phyloP scores from a whole-genome alignment of 2,113 vertebrate genomes.

The Orientallactaga bullata region DNA sequence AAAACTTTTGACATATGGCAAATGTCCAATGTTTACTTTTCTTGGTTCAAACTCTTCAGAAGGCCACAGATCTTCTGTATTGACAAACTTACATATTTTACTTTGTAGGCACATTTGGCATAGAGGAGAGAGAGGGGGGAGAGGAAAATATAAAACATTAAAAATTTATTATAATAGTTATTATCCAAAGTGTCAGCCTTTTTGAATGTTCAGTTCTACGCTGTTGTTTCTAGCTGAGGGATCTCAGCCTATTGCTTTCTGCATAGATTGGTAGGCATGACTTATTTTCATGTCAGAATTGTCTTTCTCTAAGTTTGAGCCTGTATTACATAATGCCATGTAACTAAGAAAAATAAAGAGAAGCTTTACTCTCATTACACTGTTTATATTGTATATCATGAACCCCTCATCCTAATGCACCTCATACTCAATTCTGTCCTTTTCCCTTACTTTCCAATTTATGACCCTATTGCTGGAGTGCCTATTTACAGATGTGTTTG shows the following conservation, averaged over 20 bases:
- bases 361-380: not conserved
- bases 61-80: not conserved
- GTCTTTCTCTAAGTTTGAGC: not conserved
- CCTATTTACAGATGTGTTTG: not conserved
- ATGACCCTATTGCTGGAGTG: not conserved
- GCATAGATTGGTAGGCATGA: not conserved
- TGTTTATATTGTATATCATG: not conserved
- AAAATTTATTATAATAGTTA: conserved; percentile 4
- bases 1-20: conserved; percentile 5
- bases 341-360: conserved; percentile 10
- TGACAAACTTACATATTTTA: conserved; percentile 13
- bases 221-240: not conserved
- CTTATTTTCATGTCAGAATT: conserved; percentile 34
- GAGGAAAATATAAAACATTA: not conserved
- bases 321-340: conserved; percentile 13
- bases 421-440: not conserved
- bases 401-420: not conserved
- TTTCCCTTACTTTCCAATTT: conserved; percentile 1
- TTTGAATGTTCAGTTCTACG: not conserved
- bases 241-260: conserved; percentile 19
- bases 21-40: not conserved
- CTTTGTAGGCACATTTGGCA: not conserved
- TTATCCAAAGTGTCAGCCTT: not conserved
- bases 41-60: conserved; percentile 24
- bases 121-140: not conserved